Base-by-base conservation (phyloP, 1,140 invertebrate genomes). In the Microplitis mediator region DNA sequence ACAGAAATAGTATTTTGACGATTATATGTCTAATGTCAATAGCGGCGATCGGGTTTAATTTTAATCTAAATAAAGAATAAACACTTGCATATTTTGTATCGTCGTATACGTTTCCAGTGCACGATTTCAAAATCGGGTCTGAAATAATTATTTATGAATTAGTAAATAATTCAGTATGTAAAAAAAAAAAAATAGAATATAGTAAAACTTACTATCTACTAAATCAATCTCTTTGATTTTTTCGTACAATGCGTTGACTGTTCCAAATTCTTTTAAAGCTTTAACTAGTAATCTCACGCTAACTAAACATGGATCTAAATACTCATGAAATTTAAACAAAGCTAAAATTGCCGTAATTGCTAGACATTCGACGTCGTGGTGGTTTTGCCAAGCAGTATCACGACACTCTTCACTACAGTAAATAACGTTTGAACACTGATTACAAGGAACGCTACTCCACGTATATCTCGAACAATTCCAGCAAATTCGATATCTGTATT, bases 341-440 rank as follows among this genome's bases (percentile, higher is more conserved):
- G 89, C 75, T 50, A 95, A 77, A 65, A 88, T 83, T 23, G 89
- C 85, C 73, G 1, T 5, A 8, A 95, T 88, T 70, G 76, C 76
- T 51, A 62, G 61, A 50, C 95, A 97, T 88, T 96, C 95, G 75
- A 90, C 89, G 77, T 87, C 84, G 82, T 97, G 95, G 82, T 91
- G 93, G 8, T 84, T 81, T 11, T 86, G 81, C 85, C 88, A 90
- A 4, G 93, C 91, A n/a, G 83, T 81, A 16, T 87, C 76, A 72
- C 86, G 87, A 84, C 95, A 97, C 61, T 88, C 79, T 52, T 89
- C 82, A 77, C 87, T 90, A 80, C 95, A 97, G 81, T 91, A 95
- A 71, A 92, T 82, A 2, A 88, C 87, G 81, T 87, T 87, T 31
- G 89, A 89, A 82, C 92, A 94, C 36, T 81, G 82, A 23, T 88